phyloP scores from a whole-genome alignment of 2,797 vertebrate genomes.

The Gallinago nigripennis region DNA sequence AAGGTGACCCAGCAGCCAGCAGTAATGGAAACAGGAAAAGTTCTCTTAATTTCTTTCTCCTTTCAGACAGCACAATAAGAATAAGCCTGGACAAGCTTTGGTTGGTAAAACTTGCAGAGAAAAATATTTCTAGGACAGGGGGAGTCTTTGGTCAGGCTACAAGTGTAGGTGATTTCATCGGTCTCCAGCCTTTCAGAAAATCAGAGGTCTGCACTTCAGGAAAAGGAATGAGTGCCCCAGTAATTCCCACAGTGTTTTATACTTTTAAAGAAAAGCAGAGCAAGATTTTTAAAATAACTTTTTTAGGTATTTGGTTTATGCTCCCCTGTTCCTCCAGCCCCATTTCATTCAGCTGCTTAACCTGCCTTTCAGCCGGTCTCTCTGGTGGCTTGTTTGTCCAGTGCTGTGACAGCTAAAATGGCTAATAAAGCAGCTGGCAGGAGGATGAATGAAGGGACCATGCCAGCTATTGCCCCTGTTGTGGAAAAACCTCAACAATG shows the following conservation, averaged over 20 bases:
- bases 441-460: background rate
- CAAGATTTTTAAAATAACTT: background rate
- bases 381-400: conserved; percentile 46
- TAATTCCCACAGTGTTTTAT: background rate
- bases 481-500: background rate
- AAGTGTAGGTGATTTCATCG: background rate
- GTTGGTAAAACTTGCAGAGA: background rate
- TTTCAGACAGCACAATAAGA: background rate
- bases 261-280: background rate
- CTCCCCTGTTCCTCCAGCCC: background rate
- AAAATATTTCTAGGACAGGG: background rate
- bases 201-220: background rate
- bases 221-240: background rate
- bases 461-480: background rate
- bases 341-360: conserved; percentile 8
- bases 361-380: background rate
- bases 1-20: background rate
- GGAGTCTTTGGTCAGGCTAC: background rate
- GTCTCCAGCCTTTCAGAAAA: background rate
- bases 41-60: background rate
- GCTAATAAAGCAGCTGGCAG: conserved; percentile 40
- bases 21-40: background rate
- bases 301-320: background rate
- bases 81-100: background rate
- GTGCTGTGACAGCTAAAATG: fast-evolving